Conservation (phyloP, 1,140 invertebrate species). For the Lamellibrachia luymesi region DNA sequence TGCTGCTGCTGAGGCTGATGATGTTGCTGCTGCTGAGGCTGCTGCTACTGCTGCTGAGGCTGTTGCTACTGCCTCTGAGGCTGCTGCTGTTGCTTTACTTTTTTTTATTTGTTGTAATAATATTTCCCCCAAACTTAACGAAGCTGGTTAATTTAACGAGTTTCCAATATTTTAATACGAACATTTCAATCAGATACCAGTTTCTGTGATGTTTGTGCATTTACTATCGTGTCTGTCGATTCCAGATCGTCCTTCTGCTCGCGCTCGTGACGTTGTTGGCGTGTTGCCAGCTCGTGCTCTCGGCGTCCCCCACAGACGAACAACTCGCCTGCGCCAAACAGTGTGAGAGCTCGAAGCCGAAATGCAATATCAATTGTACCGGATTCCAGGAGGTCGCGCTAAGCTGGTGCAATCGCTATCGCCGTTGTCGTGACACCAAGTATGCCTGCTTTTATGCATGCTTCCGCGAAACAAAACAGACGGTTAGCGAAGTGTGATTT, state of each 20-base stretch:
- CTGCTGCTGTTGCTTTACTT: too few relatives aligned
- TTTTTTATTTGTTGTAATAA: too few relatives aligned
- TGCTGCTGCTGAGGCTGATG: too few relatives aligned
- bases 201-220: background rate
- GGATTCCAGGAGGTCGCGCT: background rate
- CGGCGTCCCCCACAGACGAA: background rate
- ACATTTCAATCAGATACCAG: background rate
- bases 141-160: too few relatives aligned
- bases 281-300: background rate
- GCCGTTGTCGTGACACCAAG: background rate
- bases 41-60: too few relatives aligned
- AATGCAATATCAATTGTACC: background rate
- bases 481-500: background rate
- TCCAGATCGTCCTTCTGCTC: background rate
- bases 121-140: too few relatives aligned
- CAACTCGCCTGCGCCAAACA: background rate
- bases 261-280: background rate
- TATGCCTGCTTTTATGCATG: background rate
- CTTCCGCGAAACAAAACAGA: background rate
- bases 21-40: too few relatives aligned
- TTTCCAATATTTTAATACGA: too few relatives aligned
- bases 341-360: background rate
- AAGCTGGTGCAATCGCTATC: background rate
- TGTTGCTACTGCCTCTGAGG: too few relatives aligned
- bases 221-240: background rate